Evolutionary conservation across 2,888 invertebrate genomes (phyloP), one percentile per base, ranked within the genome.

Genomic region (Aethes cnicana): DNA sequence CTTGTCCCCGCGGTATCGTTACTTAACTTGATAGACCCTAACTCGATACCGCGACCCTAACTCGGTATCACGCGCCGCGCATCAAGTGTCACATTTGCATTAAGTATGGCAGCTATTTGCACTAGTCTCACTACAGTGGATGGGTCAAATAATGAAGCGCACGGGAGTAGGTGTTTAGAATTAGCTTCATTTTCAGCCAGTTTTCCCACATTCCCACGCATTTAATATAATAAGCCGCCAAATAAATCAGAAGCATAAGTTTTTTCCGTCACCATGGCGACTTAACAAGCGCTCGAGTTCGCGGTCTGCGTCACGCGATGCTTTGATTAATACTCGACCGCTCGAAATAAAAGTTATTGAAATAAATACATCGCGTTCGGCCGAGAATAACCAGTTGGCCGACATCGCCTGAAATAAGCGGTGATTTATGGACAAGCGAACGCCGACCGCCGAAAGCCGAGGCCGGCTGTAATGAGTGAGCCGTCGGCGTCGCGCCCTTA

Each of bases 301-400:
- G 14, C 7, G 26, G 32, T 25, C 25, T 46, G 46, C 52, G 52
- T 52, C 52, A 52, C 32, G 28, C 35, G 39, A 25, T 23, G 23
- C 11, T 37, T 36, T 50, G 52, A 52, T 52, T 39, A 46, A 52
- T 39, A 37, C 32, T 14, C 30, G 33, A 8, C 7, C 2, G 42
- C 35, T 37, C 44, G 25, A 50, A 50, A 50, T 50, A 50, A 37
- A 26, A 39, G 39, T 52, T 52, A 52, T 52, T 52, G 52, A 46
- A 39, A 52, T 46, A 52, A 52, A 50, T 44, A 50, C 26, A 16
- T 50, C 17, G 39, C 2, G 39, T 17, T 25, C 9, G 36, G 32
- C 28, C 36, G 36, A 43, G 52, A 50, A 50, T 50, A 50, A 28
- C 41, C 35, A 18, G 16, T 21, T n/a, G 39, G 39, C 14, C 25